A percentile compares a stretch with the other conserved stretches of the same genome.
These are phyloP conservation scores for Zaprionus vittiger DNA, from an alignment of 1,140 invertebrate species.

Conservation along the genomic window DNA sequence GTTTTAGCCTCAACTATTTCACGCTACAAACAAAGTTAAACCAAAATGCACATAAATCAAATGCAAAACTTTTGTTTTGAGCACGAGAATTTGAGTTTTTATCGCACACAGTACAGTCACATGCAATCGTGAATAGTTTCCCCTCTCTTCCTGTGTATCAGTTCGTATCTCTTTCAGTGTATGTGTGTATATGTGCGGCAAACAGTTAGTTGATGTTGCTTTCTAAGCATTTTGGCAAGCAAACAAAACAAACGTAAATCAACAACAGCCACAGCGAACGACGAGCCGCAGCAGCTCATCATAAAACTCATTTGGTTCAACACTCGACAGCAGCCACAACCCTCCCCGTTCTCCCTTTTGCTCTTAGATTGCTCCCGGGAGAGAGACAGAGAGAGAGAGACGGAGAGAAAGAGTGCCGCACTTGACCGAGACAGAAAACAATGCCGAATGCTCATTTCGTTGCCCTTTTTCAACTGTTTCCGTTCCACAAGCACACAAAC, in stretches of 20 bases:
- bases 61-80: constrained; percentile 74
- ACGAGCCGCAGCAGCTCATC: constrained; percentile 71
- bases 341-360: neutral
- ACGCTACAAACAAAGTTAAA: constrained; percentile 76
- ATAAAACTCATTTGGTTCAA: constrained; percentile 78
- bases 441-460: constrained; percentile 65
- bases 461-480: constrained; percentile 59
- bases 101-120: constrained; percentile 50
- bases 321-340: constrained; percentile 26
- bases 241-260: constrained; percentile 80
- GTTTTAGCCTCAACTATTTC: constrained; percentile 60
- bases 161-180: constrained; percentile 2
- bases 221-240: constrained; percentile 70
- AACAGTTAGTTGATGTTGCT: constrained; percentile 72
- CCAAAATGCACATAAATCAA: constrained; percentile 79
- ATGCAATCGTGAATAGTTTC: constrained; percentile 6
- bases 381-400: neutral
- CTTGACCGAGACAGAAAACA: constrained; percentile 49
- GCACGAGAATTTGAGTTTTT: constrained; percentile 57
- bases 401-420: constrained; percentile 11
- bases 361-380: neutral
- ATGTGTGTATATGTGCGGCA: constrained; percentile 37
- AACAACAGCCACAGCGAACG: constrained; percentile 58
- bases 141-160: constrained; percentile 1
- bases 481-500: constrained; percentile 54